phyloP scores from a whole-genome alignment of 2,797 vertebrate genomes.

The Sarcophilus harrisii region DNA sequence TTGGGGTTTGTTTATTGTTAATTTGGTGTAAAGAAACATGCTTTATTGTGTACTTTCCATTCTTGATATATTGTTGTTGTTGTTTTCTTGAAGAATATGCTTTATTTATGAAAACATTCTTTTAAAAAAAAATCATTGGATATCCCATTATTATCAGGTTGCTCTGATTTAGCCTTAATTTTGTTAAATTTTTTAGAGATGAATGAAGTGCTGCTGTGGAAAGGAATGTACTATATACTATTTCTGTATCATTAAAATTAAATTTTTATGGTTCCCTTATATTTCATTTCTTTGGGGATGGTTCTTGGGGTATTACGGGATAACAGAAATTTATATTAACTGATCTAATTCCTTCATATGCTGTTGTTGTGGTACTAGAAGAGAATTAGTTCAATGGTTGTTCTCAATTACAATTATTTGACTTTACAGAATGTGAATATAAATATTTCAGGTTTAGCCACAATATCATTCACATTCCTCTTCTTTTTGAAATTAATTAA shows the following conservation, averaged over 20 bases:
- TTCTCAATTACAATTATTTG: neutral
- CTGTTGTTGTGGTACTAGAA: neutral
- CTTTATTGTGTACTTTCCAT: constrained; percentile 70
- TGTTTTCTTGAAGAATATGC: constrained; percentile 73
- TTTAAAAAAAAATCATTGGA: constrained; percentile 49
- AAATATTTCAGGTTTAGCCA: neutral
- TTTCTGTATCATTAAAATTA: constrained; percentile 86
- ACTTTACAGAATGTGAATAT: neutral
- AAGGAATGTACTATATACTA: constrained; percentile 82
- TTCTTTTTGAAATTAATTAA: neutral
- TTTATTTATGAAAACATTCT: constrained; percentile 74
- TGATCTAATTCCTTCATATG: fast-evolving
- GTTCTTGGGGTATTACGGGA: neutral
- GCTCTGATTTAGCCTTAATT: constrained; percentile 84
- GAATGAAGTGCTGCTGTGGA: constrained; percentile 79
- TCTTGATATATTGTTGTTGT: constrained; percentile 78
- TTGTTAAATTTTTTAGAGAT: constrained; percentile 72
- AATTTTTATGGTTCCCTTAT: constrained; percentile 78
- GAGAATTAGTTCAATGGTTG: neutral
- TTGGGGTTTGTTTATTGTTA: neutral
- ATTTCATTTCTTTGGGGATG: constrained; percentile 72
- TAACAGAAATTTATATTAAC: neutral
- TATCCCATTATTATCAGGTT: constrained; percentile 69
- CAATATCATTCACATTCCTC: neutral
- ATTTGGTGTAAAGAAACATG: constrained; percentile 73